Conservation (phyloP, 2,113 vertebrate species). For the Indicator maculatus region DNA sequence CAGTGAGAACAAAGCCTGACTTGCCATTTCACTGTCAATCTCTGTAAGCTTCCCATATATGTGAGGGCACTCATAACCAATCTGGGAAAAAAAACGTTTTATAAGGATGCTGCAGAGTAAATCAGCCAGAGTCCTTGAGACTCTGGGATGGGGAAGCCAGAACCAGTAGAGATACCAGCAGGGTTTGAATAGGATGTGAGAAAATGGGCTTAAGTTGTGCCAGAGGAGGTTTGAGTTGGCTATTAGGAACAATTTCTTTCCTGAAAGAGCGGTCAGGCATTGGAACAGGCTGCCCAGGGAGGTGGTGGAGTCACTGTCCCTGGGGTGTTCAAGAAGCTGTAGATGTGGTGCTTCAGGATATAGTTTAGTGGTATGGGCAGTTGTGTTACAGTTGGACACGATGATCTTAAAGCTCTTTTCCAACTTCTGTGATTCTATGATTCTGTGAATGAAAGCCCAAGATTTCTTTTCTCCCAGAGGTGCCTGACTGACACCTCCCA, state of each 20-base stretch:
- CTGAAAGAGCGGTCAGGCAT: too few species aligned
- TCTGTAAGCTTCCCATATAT: not conserved
- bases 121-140: not conserved
- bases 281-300: too few species aligned
- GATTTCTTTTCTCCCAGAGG: not conserved
- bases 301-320: too few species aligned
- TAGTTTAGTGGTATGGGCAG: too few species aligned
- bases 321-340: too few species aligned
- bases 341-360: too few species aligned
- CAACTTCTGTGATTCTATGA: too few species aligned
- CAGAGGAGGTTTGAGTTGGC: too few species aligned
- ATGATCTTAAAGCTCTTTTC: too few species aligned
- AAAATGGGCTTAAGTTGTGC: too few species aligned
- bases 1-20: conserved; percentile 20
- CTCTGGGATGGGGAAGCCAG: not conserved
- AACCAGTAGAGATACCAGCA: fast-evolving
- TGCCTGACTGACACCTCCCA: not conserved
- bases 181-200: not conserved
- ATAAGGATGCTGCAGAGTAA: not conserved
- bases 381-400: too few species aligned
- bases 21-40: not conserved
- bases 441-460: not conserved
- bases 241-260: too few species aligned
- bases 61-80: not conserved
- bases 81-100: not conserved